phyloP scores from a whole-genome alignment of 2,888 invertebrate genomes.

The Drosophila falleni region DNA sequence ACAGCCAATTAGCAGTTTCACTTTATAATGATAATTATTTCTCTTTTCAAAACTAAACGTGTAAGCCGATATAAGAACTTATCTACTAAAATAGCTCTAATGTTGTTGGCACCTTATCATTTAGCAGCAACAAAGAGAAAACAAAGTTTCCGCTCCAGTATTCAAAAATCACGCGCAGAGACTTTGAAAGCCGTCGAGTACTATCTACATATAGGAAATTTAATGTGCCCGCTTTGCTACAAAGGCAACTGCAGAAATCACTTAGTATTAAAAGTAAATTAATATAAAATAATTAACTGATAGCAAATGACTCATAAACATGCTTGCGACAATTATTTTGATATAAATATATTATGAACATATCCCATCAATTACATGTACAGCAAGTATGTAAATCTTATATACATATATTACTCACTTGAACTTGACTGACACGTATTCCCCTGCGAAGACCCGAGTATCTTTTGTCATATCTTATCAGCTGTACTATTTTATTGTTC shows the following conservation, averaged over 20 bases:
- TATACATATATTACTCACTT: conserved; percentile 1
- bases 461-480: conserved; percentile 34
- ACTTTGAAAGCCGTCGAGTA: not conserved
- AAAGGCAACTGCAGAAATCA: conserved; percentile 3
- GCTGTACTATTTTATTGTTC: conserved; percentile 4
- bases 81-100: not conserved
- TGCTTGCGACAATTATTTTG: not conserved
- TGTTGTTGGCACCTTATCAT: conserved; percentile 4
- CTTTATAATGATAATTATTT: not conserved
- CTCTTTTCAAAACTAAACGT: not conserved
- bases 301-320: conserved; percentile 13
- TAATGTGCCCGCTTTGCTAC: conserved; percentile 4
- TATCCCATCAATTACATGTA: not conserved
- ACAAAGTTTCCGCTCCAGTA: conserved; percentile 6
- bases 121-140: not conserved
- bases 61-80: not conserved
- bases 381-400: not conserved
- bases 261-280: conserved; percentile 4
- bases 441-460: conserved; percentile 3
- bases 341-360: not conserved
- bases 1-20: not conserved
- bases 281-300: conserved; percentile 4
- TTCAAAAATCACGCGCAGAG: not conserved
- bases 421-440: not conserved
- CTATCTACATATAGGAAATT: conserved; percentile 8